These are phyloP conservation scores for Hydrozoanthus tunicans DNA, from an alignment of 64 coral and sea anemone species.

Conservation along the genomic window DNA sequence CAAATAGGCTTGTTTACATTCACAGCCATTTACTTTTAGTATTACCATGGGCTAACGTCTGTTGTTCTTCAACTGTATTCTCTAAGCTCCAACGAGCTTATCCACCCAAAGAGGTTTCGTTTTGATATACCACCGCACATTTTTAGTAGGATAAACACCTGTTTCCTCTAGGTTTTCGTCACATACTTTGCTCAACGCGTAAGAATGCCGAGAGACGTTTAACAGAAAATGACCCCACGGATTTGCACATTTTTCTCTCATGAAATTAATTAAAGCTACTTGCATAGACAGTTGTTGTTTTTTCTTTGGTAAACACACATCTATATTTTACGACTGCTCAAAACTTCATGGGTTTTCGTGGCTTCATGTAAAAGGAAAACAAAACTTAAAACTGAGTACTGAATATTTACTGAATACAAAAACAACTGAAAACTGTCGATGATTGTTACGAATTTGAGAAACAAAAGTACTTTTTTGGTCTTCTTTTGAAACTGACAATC, in stretches of 20 bases:
- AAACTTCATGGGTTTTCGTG: no score
- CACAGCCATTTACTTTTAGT: background rate
- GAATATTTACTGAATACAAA: no score
- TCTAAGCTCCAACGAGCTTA: background rate
- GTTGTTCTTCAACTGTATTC: background rate
- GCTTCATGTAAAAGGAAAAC: no score
- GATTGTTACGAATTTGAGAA: no score
- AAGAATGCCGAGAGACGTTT: background rate
- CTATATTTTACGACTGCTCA: no score
- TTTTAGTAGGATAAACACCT: background rate
- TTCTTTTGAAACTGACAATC: no score
- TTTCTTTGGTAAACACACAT: no score
- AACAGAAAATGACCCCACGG: background rate
- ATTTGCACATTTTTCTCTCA: background rate
- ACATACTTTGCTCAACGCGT: background rate
- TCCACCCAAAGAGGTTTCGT: conserved; percentile 3
- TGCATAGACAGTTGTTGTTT: no score
- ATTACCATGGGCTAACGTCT: background rate
- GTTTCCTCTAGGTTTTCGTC: background rate
- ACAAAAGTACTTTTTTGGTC: no score
- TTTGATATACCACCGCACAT: background rate
- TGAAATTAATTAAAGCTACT: no score
- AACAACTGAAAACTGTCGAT: no score
- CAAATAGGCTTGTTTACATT: background rate
- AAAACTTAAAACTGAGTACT: no score